Base-by-base conservation (phyloP, 2,888 invertebrate genomes). In the Pyrrhia umbra region DNA sequence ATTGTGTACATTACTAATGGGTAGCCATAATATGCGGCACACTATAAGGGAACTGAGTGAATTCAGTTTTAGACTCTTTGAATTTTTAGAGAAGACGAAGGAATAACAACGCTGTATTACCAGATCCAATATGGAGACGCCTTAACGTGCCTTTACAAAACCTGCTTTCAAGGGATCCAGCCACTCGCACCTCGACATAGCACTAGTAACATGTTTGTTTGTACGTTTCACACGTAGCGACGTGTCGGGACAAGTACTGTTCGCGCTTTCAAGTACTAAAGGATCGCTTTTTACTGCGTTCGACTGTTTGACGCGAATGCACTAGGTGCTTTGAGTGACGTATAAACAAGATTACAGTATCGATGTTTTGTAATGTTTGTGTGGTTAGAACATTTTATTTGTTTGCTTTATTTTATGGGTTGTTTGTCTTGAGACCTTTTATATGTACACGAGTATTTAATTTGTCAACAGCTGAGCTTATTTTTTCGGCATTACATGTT, bases 141-240 rank as follows among this genome's bases (percentile, higher is more conserved):
- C 75, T 83, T 77, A 79, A 77, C 75, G 68, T 79, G 75, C 46
- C 81, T 84, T 79, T 73, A 85, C 84, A 83, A 85, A 84, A 81
- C 82, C 83, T 87, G 83, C 86, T 87, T 89, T 91, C 87, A 88
- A 85, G 84, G 82, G 83, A 77, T 71, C 71, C 77, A 82, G 84
- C 85, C 84, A 86, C 87, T 88, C 81, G 79, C 84, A 77, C 81
- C 80, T 85, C 79, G 74, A 68, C 81, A 85, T 82, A 80, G 50
- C 49, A 64, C 64, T 69, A 69, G 82, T 81, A 80, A 81, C 81
- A 75, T 87, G 88, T 91, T 89, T 90, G 89, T 91, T 91, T 90
- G 86, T 90, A 88, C 87, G 87, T 89, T 91, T 92, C 90, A 89
- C 91, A 90, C 90, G 88, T 86, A 80, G 82, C 82, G 82, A 84